Evolutionary conservation across 2,888 invertebrate species (phyloP).

Genomic region (Vanessa cardui): DNA sequence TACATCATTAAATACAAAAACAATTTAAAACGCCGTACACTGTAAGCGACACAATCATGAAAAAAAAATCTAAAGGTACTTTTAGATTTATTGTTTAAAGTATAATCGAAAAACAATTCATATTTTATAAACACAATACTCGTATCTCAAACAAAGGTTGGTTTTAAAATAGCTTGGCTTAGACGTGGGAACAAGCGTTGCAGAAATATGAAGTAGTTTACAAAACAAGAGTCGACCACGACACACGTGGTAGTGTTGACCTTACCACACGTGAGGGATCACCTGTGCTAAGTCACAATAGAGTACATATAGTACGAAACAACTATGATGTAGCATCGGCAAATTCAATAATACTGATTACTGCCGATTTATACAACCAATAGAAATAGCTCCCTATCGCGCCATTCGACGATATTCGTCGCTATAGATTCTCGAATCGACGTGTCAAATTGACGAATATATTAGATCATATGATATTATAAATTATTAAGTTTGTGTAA

Average conservation of each 20-base stretch:
- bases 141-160: constrained; percentile 3
- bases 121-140: constrained; percentile 5
- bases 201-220: constrained; percentile 12
- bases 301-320: too few relatives aligned
- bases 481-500: too few relatives aligned
- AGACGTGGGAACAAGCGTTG: constrained; percentile 4
- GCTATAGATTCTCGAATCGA: too few relatives aligned
- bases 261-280: constrained; percentile 1
- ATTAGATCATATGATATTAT: too few relatives aligned
- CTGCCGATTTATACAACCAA: too few relatives aligned
- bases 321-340: too few relatives aligned
- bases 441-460: too few relatives aligned
- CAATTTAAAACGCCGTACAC: neutral
- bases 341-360: too few relatives aligned
- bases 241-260: constrained; percentile 19
- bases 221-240: constrained; percentile 18
- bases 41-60: neutral
- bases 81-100: neutral
- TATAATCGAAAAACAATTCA: neutral
- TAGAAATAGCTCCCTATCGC: too few relatives aligned
- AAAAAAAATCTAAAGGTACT: neutral
- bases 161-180: constrained; percentile 3
- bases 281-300: too few relatives aligned
- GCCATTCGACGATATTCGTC: too few relatives aligned
- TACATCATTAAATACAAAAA: too few relatives aligned